Evolutionary conservation across 2,888 invertebrate species (phyloP).

Genomic region (Tiphia femorata): DNA sequence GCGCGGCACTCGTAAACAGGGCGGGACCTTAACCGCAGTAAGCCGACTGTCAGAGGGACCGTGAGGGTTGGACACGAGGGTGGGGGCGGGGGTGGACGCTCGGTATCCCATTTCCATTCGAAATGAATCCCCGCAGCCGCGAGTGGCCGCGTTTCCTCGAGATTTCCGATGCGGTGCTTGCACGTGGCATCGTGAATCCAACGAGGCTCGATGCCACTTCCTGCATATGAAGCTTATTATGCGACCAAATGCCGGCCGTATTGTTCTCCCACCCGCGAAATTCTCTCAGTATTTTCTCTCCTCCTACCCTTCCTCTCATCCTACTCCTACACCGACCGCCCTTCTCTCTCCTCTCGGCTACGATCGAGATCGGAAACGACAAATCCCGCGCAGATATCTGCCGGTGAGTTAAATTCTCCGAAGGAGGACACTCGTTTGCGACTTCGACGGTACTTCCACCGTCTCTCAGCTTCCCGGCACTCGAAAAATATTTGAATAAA

Average conservation of each 20-base stretch:
- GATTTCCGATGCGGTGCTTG: slow-evolving; percentile 35
- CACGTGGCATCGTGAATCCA: slow-evolving; percentile 21
- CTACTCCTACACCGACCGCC: background rate
- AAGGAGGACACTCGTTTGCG: no score
- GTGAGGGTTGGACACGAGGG: background rate
- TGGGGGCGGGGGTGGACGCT: background rate
- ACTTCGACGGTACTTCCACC: no score
- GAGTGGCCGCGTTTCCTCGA: slow-evolving; percentile 34
- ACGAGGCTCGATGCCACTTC: slow-evolving; percentile 17
- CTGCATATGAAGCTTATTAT: slow-evolving; percentile 30
- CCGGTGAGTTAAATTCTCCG: no score
- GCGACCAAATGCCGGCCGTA: slow-evolving; percentile 16
- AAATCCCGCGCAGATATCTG: no score
- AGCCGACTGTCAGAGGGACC: slow-evolving; percentile 39
- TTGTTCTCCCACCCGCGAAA: slow-evolving; percentile 5
- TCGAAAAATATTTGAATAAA: no score
- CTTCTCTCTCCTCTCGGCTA: background rate
- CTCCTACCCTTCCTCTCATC: background rate
- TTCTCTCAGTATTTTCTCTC: background rate
- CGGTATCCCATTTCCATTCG: slow-evolving; percentile 50
- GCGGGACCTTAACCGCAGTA: slow-evolving; percentile 28
- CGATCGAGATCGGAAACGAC: background rate
- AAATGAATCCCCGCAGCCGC: slow-evolving; percentile 41
- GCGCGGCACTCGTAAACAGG: slow-evolving; percentile 37
- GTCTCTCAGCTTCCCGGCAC: no score